These are phyloP conservation scores for Anolis carolinensis DNA, from an alignment of 2,113 vertebrate genomes.

Conservation along the genomic window DNA sequence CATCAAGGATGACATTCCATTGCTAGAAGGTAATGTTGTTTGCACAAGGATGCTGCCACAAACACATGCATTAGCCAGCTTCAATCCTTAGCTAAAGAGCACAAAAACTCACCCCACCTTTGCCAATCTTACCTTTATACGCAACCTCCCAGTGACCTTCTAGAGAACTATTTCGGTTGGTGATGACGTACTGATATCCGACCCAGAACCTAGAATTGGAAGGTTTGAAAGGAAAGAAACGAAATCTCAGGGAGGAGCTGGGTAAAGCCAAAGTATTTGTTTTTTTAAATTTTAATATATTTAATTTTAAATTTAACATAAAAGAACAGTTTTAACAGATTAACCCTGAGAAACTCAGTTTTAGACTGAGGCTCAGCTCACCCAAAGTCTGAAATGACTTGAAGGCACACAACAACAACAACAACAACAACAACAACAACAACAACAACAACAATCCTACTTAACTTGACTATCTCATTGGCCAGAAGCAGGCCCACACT, in stretches of 20 bases:
- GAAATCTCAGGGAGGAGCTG: background rate
- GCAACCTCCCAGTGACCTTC: slow-evolving; percentile 96
- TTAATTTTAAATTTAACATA: too few species aligned
- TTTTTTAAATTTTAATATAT: too few species aligned
- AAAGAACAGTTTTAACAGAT: too few species aligned
- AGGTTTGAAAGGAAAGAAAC: background rate
- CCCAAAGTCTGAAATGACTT: too few species aligned
- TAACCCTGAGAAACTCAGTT: too few species aligned
- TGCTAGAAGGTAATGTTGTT: background rate
- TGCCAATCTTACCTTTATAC: slow-evolving; percentile 86
- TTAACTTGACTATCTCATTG: too few species aligned
- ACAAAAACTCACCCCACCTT: background rate
- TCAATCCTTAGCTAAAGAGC: background rate
- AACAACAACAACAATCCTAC: too few species aligned
- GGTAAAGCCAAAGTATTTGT: background rate
- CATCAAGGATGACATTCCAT: background rate
- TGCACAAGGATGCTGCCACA: background rate
- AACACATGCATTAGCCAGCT: background rate
- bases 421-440: too few species aligned
- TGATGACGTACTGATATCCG: slow-evolving; percentile 96
- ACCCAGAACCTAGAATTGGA: slow-evolving; percentile 89
- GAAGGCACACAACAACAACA: too few species aligned
- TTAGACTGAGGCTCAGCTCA: too few species aligned
- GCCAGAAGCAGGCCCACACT: too few species aligned
- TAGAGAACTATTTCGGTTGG: slow-evolving; percentile 88